Percentiles rank a stretch among this genome's conserved stretches.
Evolutionary conservation across 2,888 invertebrate species (phyloP).

Genomic region (Pristionchus entomophagus): DNA sequence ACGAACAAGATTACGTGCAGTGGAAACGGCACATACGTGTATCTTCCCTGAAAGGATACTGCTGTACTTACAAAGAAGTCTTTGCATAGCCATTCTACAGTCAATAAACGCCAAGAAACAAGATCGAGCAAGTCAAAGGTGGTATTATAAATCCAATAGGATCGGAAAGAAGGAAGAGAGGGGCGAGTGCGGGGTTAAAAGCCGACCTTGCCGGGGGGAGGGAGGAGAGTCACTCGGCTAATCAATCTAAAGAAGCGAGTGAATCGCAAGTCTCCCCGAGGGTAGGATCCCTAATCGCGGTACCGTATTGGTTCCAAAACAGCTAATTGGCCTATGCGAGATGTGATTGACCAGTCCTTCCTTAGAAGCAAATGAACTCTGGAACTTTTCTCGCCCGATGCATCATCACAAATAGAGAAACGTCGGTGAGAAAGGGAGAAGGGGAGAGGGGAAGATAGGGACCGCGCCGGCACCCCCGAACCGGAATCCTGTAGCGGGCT

Average conservation of each 20-base stretch:
- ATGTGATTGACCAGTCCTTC: too few relatives aligned
- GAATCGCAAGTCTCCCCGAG: not conserved
- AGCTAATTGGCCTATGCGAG: too few relatives aligned
- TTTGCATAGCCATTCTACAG: not conserved
- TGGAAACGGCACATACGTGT: too few relatives aligned
- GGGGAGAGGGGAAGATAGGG: conserved; percentile 17
- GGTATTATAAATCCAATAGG: conserved; percentile 34
- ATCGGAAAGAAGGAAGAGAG: not conserved
- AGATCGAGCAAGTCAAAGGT: not conserved
- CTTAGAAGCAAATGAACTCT: not conserved
- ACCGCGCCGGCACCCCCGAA: not conserved
- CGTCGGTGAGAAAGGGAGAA: not conserved
- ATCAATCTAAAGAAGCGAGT: conserved; percentile 12
- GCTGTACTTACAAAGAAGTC: not conserved
- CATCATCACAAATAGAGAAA: conserved; percentile 14
- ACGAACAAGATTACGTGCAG: too few relatives aligned
- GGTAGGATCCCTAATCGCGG: not conserved
- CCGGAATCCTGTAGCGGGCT: conserved; percentile 20
- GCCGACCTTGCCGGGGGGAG: conserved; percentile 6
- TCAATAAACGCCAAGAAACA: not conserved
- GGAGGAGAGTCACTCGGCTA: conserved; percentile 25
- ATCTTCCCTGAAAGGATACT: too few relatives aligned
- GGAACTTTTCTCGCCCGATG: not conserved
- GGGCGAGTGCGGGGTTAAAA: not conserved
- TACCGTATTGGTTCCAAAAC: too few relatives aligned